Evolutionary conservation across 2,888 invertebrate species (phyloP), one percentile per base, ranked within the genome.

Genomic region (Hemaris fuciformis): DNA sequence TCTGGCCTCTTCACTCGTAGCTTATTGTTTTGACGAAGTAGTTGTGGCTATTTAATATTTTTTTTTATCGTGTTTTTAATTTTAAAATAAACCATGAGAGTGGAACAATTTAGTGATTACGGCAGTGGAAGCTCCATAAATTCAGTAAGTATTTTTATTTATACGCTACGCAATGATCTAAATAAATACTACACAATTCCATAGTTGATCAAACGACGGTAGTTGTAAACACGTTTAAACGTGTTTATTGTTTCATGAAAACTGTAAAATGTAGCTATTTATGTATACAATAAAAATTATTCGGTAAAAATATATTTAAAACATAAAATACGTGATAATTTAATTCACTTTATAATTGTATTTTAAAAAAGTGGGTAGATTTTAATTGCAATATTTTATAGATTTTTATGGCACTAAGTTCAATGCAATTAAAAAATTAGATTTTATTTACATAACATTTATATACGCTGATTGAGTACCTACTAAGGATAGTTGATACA

Each of bases 51-150:
- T 10, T 45, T 22, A n/a, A 46, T n/a, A n/a, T 45, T 22, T 45
- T 20, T 46, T 46, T 23, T 3, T 5, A 13, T 46, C 6, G 22
- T 4, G 0, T 25, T 23, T 6, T n/a, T n/a, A 25, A 57, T 10
- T 48, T 43, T 18, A 15, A 25, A 25, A 23, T 23, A 23, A 59
- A 27, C 18, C 15, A 59, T 59, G 27, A 43, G 27, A 27, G 18
- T 27, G 13, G 67, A 74, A 60, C 71, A 75, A 61, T 75, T 66
- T 27, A 84, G 83, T 77, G 84, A 85, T 45, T 84, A 82, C 61
- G 82, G 83, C 15, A 85, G 83, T 53, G 77, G 80, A 6, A 81
- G 77, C 57, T 80, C 81, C 2, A 72, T 79, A 1, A 82, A 79
- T 70, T 75, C 79, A 22, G 87, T 87, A 66, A 85, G 86, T 82